Base-by-base conservation (phyloP, 2,888 invertebrate species). In the Xiphydria camelus region DNA sequence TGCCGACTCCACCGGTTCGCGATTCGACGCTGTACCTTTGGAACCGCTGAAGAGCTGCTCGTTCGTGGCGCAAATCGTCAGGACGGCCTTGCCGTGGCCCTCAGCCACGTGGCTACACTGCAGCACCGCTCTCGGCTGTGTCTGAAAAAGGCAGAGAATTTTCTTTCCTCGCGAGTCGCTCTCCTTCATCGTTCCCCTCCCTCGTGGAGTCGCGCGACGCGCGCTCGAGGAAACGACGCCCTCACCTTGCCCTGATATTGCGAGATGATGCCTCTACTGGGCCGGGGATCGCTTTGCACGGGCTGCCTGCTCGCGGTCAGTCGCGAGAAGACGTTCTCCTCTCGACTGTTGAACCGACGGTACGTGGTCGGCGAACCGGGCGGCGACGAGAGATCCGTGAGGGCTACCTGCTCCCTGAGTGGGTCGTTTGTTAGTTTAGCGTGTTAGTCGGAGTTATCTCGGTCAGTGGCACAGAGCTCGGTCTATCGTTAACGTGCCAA, bases 1-100 rank as follows among this genome's bases (percentile, higher is more conserved):
- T n/a, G n/a, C n/a, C n/a, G n/a, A n/a, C n/a, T n/a, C n/a, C n/a
- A n/a, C n/a, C n/a, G n/a, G n/a, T n/a, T n/a, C n/a, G n/a, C n/a
- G n/a, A n/a, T n/a, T n/a, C n/a, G n/a, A n/a, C 6, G 12, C 15
- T 70, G 61, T 61, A 89, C 89, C 92, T 77, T 91, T 91, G 17
- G 91, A 90, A n/a, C 90, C 90, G 59, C 89, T 90, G 69, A 91
- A 89, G 18, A 93, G 79, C 37, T 83, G 78, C 53, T 86, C 82
- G 29, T 86, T 81, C 4, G 88, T 87, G n/a, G 89, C 88, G 55
- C 82, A 85, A 35, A 93, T 83, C 4, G 89, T 84, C 2, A 92
- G 79, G 26, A 93, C 91, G 2, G 91, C 88, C 75, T 89, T 89
- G 40, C 86, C 85, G 75, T 94, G 94, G 0, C 94, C 93, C 68